Conservation (phyloP, 2,797 vertebrate species). For the Tapirus indicus region DNA sequence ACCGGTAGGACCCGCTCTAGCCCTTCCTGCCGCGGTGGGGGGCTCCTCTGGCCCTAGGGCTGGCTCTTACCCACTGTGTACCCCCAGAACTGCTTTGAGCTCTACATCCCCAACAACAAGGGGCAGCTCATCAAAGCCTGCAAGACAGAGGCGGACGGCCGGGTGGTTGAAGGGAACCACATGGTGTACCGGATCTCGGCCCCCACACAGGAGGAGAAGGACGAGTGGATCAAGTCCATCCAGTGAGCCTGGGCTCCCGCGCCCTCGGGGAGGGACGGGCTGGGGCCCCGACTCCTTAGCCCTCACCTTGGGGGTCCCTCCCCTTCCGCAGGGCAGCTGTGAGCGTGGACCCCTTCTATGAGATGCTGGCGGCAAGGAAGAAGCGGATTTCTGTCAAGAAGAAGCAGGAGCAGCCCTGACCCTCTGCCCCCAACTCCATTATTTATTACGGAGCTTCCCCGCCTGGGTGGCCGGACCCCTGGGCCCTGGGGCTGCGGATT, state of each 20-base stretch:
- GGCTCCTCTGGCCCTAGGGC: not conserved
- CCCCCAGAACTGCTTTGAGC: conserved; percentile 95
- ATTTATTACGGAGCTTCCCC: conserved; percentile 76
- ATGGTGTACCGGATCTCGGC: conserved; percentile 94
- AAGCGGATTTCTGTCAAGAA: conserved; percentile 97
- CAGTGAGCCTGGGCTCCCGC: conserved; percentile 87
- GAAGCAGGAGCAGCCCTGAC: conserved; percentile 91
- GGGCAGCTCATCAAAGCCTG: conserved; percentile 97
- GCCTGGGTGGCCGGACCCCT: conserved; percentile 75
- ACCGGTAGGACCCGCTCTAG: conserved; percentile 88
- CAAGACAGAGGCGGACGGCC: conserved; percentile 93
- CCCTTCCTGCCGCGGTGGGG: rapidly evolving
- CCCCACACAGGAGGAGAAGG: conserved; percentile 96
- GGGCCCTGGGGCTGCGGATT: conserved; percentile 65
- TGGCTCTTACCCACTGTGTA: not conserved
- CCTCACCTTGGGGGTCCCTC: not conserved
- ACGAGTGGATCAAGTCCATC: conserved; percentile 97
- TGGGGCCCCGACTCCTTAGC: rapidly evolving
- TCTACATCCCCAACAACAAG: conserved; percentile 98
- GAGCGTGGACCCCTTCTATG: conserved; percentile 97
- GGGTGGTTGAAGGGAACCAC: conserved; percentile 97
- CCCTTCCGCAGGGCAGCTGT: conserved; percentile 92
- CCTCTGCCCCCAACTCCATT: conserved; percentile 34
- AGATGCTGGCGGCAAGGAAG: conserved; percentile 97
- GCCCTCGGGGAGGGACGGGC: rapidly evolving